phyloP scores from a whole-genome alignment of 2,797 vertebrate genomes.

The Gastrophryne carolinensis region DNA sequence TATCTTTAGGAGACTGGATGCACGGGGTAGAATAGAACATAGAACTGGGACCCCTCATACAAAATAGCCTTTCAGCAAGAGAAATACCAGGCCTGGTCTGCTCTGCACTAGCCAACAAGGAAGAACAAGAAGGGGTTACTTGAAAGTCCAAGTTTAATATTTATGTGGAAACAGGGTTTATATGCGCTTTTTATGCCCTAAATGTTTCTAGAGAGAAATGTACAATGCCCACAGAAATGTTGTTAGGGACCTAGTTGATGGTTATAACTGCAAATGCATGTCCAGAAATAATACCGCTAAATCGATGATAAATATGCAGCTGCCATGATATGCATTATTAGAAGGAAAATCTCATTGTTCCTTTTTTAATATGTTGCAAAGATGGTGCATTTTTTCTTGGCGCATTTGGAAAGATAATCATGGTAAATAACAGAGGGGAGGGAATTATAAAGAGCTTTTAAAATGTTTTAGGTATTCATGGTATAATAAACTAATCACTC shows the following conservation, averaged over 20 bases:
- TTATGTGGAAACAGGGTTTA: too few species aligned
- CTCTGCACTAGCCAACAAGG: too few species aligned
- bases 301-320: constrained; percentile 30
- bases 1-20: too few species aligned
- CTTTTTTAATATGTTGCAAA: constrained; percentile 40
- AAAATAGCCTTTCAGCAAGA: too few species aligned
- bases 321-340: constrained; percentile 28
- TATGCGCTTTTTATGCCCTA: too few species aligned
- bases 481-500: constrained; percentile 55
- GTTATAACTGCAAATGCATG: neutral
- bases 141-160: too few species aligned
- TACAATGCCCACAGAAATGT: neutral
- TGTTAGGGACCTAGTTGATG: neutral
- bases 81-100: too few species aligned
- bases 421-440: constrained; percentile 48
- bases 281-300: constrained; percentile 12
- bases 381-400: constrained; percentile 32
- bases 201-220: neutral
- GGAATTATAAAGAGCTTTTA: constrained; percentile 53
- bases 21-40: too few species aligned
- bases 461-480: constrained; percentile 49
- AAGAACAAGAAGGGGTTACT: too few species aligned
- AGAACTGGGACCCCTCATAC: too few species aligned
- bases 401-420: constrained; percentile 46
- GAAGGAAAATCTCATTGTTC: constrained; percentile 36